Evolutionary conservation across 1,140 invertebrate genomes (phyloP).

Genomic region (Drosophila parvula): DNA sequence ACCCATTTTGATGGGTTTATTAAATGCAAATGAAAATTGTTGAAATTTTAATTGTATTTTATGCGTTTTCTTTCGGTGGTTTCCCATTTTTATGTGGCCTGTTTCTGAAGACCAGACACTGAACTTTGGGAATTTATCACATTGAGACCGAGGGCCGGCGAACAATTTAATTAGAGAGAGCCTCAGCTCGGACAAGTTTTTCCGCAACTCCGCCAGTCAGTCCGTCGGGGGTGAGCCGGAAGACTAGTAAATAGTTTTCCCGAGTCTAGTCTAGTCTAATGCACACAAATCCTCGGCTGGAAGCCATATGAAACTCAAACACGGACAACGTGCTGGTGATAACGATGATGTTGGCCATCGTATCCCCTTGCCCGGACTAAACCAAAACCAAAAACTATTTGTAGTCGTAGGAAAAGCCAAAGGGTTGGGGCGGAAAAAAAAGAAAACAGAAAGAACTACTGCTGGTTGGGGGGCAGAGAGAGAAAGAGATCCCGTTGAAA

Average conservation of each 20-base stretch:
- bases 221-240: not conserved
- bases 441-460: not conserved
- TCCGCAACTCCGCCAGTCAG: slow-evolving; percentile 2
- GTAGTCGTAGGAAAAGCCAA: slow-evolving; percentile 41
- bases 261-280: slow-evolving; percentile 43
- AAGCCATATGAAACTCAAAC: slow-evolving; percentile 78
- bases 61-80: slow-evolving; percentile 27
- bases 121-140: slow-evolving; percentile 46
- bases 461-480: slow-evolving; percentile 7
- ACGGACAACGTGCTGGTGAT: slow-evolving; percentile 68
- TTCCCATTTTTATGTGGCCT: not conserved
- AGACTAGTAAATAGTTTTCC: slow-evolving; percentile 39
- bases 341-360: slow-evolving; percentile 71
- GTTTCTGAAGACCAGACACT: slow-evolving; percentile 21
- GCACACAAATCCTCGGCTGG: slow-evolving; percentile 71
- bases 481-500: slow-evolving; percentile 60
- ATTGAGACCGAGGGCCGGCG: slow-evolving; percentile 15
- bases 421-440: slow-evolving; percentile 4
- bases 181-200: slow-evolving; percentile 27
- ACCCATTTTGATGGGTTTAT: slow-evolving; percentile 73
- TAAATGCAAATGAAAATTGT: slow-evolving; percentile 81
- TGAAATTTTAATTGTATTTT: slow-evolving; percentile 78
- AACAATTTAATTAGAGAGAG: slow-evolving; percentile 51
- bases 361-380: slow-evolving; percentile 39
- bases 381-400: slow-evolving; percentile 67